phyloP scores from a whole-genome alignment of 2,888 invertebrate species.

The Laothoe populi region DNA sequence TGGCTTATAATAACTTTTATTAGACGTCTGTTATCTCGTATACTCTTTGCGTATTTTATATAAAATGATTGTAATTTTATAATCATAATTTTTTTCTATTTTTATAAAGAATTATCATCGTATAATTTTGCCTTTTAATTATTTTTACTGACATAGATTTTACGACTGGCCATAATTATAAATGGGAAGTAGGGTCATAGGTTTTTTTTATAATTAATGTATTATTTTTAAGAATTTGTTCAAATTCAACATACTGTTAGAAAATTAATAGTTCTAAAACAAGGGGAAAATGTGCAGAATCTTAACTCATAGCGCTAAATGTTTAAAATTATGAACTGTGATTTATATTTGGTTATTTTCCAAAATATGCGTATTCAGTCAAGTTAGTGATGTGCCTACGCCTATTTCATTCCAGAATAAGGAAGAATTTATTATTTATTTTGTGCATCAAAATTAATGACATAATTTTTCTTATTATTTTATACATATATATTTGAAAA shows the following conservation, averaged over 20 bases:
- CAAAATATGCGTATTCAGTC: too few species aligned
- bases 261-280: background rate
- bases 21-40: background rate
- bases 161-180: background rate
- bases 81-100: background rate
- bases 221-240: background rate
- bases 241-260: background rate
- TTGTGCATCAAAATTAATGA: too few species aligned
- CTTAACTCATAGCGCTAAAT: background rate
- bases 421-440: too few species aligned
- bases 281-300: background rate
- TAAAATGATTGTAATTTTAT: conserved; percentile 5
- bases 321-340: background rate
- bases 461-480: too few species aligned
- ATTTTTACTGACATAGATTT: background rate
- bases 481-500: too few species aligned
- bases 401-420: too few species aligned
- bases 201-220: background rate
- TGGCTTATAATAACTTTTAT: background rate
- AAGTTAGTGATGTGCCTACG: too few species aligned
- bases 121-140: background rate
- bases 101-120: background rate
- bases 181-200: background rate
- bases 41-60: background rate
- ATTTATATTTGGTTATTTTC: background rate